Base-by-base conservation (phyloP, 2,113 vertebrate species). In the Callionymus lyra region DNA sequence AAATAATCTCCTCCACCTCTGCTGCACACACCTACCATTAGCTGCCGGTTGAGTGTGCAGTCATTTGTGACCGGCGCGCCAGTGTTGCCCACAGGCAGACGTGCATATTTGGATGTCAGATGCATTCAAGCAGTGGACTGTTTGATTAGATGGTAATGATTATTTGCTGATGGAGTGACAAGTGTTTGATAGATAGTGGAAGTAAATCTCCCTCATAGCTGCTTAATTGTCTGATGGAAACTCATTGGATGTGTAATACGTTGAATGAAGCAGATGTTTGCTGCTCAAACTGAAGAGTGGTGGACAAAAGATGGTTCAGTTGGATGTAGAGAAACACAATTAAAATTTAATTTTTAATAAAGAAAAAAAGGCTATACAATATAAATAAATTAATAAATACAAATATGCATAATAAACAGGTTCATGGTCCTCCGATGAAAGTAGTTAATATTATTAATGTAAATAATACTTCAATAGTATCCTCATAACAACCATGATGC, bases 61-160 rank as follows among this genome's bases (percentile, higher is more conserved):
- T 74, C 21, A 68, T 43, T 47, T 62, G 65, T 69, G 56, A 77
- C 54, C 38, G 56, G 41, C 37, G 48, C 47, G 38, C 37, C 45
- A 46, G 46, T 42, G 17, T 31, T 47, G 44, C 56, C 16, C 0
- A 39, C 74, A 36, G 32, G 16, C 41, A 53, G 59, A 58, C 48
- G 52, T 64, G 72, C 81, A 80, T 79, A 79, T 80, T 82, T 84
- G 55, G 41, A 53, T 79, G 82, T 72, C 81, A 84, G 66, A 44
- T 53, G 56, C 57, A 48, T 62, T 76, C 59, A 64, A 44, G 65
- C 60, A 61, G 43, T 49, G 43, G 72, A 66, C 68, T 56, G 63
- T 76, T 79, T 76, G 53, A 74, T 83, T 75, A 65, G 65, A 73
- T 73, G 80, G 49, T 83, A 84, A 84, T 71, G 77, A 83, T 85